Evolutionary conservation across 2,113 vertebrate genomes (phyloP).

Genomic region (Ceyx cyanopectus): DNA sequence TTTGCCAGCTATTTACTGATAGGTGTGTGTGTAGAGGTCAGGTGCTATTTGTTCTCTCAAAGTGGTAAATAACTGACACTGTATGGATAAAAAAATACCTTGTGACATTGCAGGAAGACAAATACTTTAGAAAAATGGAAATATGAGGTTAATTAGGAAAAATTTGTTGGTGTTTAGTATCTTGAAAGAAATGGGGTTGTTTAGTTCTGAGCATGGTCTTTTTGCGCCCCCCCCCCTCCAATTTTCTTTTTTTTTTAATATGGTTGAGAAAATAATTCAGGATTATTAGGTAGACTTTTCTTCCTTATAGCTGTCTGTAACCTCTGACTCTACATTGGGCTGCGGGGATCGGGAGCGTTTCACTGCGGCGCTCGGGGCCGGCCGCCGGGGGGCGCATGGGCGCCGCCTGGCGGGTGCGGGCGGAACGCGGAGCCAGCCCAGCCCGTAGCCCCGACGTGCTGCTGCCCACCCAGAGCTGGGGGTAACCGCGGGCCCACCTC

Average conservation of each 20-base stretch:
- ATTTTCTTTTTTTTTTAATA: not conserved
- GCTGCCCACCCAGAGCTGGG: not conserved
- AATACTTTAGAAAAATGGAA: not conserved
- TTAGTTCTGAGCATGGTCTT: not conserved
- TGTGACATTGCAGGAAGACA: not conserved
- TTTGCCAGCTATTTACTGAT: not conserved
- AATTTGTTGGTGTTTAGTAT: not conserved
- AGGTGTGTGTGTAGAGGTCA: not conserved
- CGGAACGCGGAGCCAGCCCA: too few relatives aligned
- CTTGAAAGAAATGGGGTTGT: not conserved
- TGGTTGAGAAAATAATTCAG: not conserved
- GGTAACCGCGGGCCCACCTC: not conserved
- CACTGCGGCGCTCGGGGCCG: not conserved
- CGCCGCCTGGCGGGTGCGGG: not conserved
- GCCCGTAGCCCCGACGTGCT: not conserved
- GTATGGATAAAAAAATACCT: not conserved
- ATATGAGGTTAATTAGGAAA: not conserved
- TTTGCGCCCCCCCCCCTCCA: accelerated
- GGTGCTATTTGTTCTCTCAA: not conserved
- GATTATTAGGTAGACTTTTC: not conserved
- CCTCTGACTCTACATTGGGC: not conserved
- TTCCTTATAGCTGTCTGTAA: not conserved
- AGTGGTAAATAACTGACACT: not conserved
- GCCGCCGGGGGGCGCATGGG: not conserved
- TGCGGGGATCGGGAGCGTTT: not conserved